Percentiles rank a stretch among this genome's conserved stretches.
phyloP scores from a whole-genome alignment of 2,888 invertebrate species.

The Meteorus colon region DNA sequence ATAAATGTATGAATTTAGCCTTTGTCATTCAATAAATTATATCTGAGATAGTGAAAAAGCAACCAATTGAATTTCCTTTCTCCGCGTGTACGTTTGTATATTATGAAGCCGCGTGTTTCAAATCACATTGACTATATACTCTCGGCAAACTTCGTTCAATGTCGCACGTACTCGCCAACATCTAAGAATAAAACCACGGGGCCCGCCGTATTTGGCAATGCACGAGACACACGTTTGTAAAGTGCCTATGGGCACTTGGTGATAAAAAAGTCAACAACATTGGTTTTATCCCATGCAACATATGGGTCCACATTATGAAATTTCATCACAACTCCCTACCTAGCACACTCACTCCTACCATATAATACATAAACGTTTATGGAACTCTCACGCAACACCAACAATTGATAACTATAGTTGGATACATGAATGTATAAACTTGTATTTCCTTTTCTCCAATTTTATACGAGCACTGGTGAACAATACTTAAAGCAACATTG shows the following conservation, averaged over 20 bases:
- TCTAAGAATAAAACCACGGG: slow-evolving; percentile 70
- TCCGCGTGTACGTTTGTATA: slow-evolving; percentile 19
- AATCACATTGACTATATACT: slow-evolving; percentile 42
- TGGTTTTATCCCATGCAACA: slow-evolving; percentile 20
- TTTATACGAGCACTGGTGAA: neutral
- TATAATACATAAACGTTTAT: too few species aligned
- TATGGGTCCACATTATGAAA: neutral
- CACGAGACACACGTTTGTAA: slow-evolving; percentile 52
- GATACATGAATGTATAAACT: neutral
- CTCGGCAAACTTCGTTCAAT: slow-evolving; percentile 57
- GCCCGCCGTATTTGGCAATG: slow-evolving; percentile 73
- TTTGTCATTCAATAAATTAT: slow-evolving; percentile 33
- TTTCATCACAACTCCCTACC: neutral
- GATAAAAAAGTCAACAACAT: slow-evolving; percentile 34
- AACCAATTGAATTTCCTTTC: slow-evolving; percentile 34
- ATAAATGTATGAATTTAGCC: neutral
- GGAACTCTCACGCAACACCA: neutral
- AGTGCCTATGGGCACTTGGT: slow-evolving; percentile 54
- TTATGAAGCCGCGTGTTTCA: slow-evolving; percentile 39
- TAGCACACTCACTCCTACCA: too few species aligned
- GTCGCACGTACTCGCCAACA: slow-evolving; percentile 64
- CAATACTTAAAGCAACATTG: slow-evolving; percentile 19
- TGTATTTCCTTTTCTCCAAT: neutral
- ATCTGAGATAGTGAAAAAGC: slow-evolving; percentile 18
- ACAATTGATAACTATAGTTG: neutral